Evolutionary conservation across 1,140 invertebrate genomes (phyloP).

Genomic region (Globodera rostochiensis): DNA sequence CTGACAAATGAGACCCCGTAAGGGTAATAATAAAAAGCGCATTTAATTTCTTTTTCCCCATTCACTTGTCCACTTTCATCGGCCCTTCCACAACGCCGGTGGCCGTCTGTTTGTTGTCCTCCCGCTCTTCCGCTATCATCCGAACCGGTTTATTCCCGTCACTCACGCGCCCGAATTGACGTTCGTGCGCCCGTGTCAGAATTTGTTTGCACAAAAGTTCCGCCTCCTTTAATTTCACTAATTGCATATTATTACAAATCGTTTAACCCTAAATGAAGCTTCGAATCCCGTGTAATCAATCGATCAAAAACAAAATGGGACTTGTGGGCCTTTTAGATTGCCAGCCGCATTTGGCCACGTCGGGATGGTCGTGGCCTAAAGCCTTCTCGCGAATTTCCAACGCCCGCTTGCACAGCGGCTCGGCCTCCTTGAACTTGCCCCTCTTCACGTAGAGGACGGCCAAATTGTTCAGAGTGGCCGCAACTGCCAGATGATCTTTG

Average conservation of each 20-base stretch:
- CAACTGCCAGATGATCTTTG: too few relatives aligned
- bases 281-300: too few relatives aligned
- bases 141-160: conserved; percentile 98
- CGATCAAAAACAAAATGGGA: too few relatives aligned
- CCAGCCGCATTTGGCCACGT: conserved; percentile 96
- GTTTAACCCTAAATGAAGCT: too few relatives aligned
- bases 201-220: conserved; percentile 95
- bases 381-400: conserved; percentile 97
- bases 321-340: too few relatives aligned
- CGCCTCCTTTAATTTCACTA: conserved; percentile 73
- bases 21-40: background rate
- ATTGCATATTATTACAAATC: too few relatives aligned
- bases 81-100: conserved; percentile 70
- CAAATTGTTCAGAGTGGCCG: too few relatives aligned
- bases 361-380: conserved; percentile 93
- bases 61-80: conserved; percentile 81
- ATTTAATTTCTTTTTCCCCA: background rate
- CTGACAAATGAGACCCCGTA: too few relatives aligned
- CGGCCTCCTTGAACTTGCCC: too few relatives aligned
- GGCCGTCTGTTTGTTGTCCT: conserved; percentile 72
- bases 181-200: conserved; percentile 91
- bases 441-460: too few relatives aligned
- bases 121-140: conserved; percentile 97
- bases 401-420: conserved; percentile 95
- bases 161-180: conserved; percentile 81